Evolutionary conservation across 2,113 vertebrate genomes (phyloP).

Genomic region (Picathartes gymnocephalus): DNA sequence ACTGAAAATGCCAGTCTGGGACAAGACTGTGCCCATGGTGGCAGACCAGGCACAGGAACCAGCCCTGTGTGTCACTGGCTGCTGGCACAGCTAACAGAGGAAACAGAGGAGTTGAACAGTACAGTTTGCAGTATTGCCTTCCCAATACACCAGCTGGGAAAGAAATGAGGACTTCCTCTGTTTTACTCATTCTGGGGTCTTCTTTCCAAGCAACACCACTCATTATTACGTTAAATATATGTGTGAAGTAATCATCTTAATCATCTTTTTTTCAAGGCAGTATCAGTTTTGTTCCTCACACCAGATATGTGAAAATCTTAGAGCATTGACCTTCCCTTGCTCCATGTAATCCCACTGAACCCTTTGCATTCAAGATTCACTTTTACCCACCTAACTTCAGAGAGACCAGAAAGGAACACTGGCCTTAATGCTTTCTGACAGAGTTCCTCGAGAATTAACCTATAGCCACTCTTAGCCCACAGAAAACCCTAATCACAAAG

Average conservation of each 20-base stretch:
- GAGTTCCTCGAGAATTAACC: neutral
- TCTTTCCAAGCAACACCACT: neutral
- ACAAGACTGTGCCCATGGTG: neutral
- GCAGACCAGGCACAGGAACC: neutral
- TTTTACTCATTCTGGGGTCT: neutral
- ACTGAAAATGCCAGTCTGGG: neutral
- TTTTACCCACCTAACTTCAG: neutral
- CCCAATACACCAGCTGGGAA: neutral
- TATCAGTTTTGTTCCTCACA: neutral
- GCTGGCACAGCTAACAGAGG: neutral
- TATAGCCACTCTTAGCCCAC: neutral
- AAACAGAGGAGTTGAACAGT: neutral
- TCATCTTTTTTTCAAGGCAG: neutral
- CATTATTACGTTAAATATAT: neutral
- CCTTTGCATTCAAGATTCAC: neutral
- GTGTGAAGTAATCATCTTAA: neutral
- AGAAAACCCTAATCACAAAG: neutral
- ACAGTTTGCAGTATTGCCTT: neutral
- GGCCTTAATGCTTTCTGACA: neutral
- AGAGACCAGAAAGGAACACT: neutral
- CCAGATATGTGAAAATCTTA: neutral
- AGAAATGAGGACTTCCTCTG: neutral
- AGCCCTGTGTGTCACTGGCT: neutral
- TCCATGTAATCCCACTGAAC: neutral
- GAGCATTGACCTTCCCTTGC: neutral